Evolutionary conservation across 2,888 invertebrate genomes (phyloP).

Genomic region (Achlya flavicornis): DNA sequence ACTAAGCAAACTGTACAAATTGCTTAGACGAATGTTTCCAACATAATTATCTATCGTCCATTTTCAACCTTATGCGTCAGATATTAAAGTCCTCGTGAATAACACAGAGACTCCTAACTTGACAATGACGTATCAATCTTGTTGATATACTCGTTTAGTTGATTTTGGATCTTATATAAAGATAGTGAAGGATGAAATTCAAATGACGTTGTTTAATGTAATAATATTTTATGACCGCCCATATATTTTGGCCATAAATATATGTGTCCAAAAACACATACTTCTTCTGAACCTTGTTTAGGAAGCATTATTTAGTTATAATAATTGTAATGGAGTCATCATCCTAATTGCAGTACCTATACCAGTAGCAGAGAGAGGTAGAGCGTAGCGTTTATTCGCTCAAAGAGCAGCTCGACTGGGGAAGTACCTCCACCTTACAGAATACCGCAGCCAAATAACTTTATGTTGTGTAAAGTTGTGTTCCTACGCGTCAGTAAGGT

Average conservation of each 20-base stretch:
- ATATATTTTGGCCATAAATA: neutral
- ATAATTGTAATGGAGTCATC: no score
- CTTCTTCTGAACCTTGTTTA: no score
- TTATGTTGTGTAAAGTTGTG: no score
- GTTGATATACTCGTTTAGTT: neutral
- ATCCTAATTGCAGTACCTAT: no score
- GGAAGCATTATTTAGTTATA: no score
- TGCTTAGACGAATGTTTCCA: constrained; percentile 4
- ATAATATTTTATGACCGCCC: neutral
- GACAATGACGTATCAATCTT: neutral
- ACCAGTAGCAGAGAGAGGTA: no score
- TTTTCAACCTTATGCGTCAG: neutral
- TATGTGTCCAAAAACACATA: neutral
- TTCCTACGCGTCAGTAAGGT: no score
- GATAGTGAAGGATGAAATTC: neutral
- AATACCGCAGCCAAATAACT: no score
- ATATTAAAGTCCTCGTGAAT: neutral
- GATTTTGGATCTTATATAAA: neutral
- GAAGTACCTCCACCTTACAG: no score
- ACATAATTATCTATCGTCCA: neutral
- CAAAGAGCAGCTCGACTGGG: no score
- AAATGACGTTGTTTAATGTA: neutral
- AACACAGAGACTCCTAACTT: neutral
- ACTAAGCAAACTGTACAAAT: neutral
- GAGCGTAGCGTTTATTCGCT: no score